Evolutionary conservation across 92 coral and sea anemone genomes (phyloP), one percentile per base, ranked within the genome.

Genomic region (Porites rus): DNA sequence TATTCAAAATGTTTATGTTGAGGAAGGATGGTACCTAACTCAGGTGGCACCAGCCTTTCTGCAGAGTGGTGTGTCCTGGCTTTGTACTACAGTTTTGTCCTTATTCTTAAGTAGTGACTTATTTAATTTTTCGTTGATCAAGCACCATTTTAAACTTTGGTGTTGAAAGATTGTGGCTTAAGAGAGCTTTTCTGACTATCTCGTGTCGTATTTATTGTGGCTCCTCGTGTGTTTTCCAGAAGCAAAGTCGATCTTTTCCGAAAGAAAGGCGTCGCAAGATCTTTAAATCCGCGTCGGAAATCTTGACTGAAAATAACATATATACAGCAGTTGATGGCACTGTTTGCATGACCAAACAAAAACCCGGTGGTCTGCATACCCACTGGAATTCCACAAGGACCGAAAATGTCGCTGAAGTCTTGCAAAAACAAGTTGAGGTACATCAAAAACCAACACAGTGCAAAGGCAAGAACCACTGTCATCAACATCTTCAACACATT

Each of bases 231-330:
- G 59, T 14, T 62, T 22, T 56, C 63, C 38, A 68, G 10, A 22
- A 77, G 25, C n/a, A 76, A 77, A 8, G 88, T 25, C 51, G 75
- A 46, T 62, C 83, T 80, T 62, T 20, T 11, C 4, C 25, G 79
- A 50, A 81, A 31, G 64, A 92, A 50, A 4, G 91, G 95, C 60
- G 14, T 54, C 12, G 89, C 10, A 63, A 92, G 77, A 14, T 72
- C 88, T 31, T 20, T 65, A 75, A 92, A 86, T 54, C 95, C 95
- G 11, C 87, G 78, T 21, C 90, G 75, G 89, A 89, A 92, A 77
- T 92, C 95, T 51, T 92, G 91, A 75, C 95, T 92, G 82, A 92
- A 92, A 10, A 81, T 79, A 67, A 89, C 86, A 87, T 92, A 92
- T 64, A 92, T 89, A 61, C 88, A 75, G 52, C 92, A 86, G 73